A percentile compares a stretch with the other conserved stretches of the same genome.
These are phyloP conservation scores for Sterna hirundo DNA, from an alignment of 2,113 vertebrate genomes.

Conservation along the genomic window DNA sequence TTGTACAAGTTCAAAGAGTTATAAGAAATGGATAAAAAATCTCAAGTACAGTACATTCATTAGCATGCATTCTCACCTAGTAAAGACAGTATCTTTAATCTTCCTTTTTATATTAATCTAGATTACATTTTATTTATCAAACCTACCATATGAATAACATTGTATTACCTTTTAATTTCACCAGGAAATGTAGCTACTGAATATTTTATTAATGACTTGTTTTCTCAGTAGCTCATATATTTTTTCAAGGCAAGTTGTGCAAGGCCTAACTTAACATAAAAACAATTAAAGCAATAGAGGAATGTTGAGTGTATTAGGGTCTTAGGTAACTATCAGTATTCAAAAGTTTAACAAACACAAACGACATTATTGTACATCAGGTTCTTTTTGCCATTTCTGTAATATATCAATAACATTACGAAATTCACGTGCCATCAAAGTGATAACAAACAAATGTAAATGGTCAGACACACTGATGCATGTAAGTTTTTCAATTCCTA, in stretches of 20 bases:
- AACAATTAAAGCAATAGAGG: background rate
- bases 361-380: background rate
- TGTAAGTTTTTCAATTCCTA: conserved; percentile 3
- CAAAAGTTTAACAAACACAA: conserved; percentile 46
- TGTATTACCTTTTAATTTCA: conserved; percentile 19
- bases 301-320: background rate
- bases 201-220: background rate
- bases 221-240: background rate
- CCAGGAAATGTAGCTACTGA: conserved; percentile 11
- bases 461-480: background rate
- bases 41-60: background rate
- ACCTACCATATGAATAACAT: background rate
- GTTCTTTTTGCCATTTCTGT: conserved; percentile 30
- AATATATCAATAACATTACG: conserved; percentile 9
- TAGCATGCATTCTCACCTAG: background rate
- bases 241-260: conserved; percentile 28
- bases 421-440: conserved; percentile 24
- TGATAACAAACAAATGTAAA: conserved; percentile 34
- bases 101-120: background rate
- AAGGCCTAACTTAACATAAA: background rate
- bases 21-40: background rate
- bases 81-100: background rate
- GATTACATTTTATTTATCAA: conserved; percentile 27
- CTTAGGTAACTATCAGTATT: background rate
- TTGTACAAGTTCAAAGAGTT: background rate